phyloP scores from a whole-genome alignment of 2,797 vertebrate genomes.

The Microtus californicus region DNA sequence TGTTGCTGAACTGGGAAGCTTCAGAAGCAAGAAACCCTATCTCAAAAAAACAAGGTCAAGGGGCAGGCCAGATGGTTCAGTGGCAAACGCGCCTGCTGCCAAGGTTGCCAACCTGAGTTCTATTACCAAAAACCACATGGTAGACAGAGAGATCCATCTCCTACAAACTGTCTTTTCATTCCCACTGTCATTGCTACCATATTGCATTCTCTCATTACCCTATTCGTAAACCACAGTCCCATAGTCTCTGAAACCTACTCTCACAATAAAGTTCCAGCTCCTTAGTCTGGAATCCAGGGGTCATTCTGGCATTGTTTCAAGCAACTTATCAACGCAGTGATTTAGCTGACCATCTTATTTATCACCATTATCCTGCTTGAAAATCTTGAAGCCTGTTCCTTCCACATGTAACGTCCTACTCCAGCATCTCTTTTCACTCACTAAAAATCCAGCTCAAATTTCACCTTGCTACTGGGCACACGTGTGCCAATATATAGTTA shows the following conservation, averaged over 20 bases:
- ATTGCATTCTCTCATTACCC: not conserved
- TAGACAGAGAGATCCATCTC: not conserved
- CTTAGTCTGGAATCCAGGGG: not conserved
- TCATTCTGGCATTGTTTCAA: conserved; percentile 13
- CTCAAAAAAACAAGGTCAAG: not conserved
- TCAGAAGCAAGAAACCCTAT: not conserved
- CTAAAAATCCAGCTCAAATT: conserved; percentile 29
- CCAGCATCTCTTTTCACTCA: conserved; percentile 25
- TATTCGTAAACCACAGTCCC: not conserved
- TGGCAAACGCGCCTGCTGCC: not conserved
- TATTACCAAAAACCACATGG: not conserved
- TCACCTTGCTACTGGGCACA: conserved; percentile 6
- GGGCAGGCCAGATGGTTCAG: not conserved
- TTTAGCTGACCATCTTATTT: not conserved
- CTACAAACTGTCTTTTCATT: not conserved
- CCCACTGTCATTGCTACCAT: not conserved
- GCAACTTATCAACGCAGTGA: not conserved
- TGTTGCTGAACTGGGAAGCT: not conserved
- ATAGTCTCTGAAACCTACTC: conserved; percentile 20
- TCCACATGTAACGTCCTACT: not conserved
- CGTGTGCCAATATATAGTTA: not conserved
- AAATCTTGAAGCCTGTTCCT: not conserved
- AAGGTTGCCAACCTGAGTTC: not conserved
- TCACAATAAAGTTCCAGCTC: conserved; percentile 28
- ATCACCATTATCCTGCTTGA: not conserved